phyloP scores from a whole-genome alignment of 2,797 vertebrate genomes.

The Ctenosaura bakeri region DNA sequence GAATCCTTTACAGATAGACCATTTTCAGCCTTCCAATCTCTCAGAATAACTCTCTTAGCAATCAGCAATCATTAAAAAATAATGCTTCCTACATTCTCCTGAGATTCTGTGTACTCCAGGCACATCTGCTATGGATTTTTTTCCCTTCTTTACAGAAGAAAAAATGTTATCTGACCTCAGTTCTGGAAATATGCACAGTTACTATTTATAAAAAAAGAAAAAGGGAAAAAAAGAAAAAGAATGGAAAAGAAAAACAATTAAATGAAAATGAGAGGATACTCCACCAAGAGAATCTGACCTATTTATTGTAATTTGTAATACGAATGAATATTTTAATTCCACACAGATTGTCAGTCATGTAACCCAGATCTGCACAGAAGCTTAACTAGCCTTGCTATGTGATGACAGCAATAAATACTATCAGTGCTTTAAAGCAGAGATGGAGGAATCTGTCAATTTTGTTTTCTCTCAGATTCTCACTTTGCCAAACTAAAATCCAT shows the following conservation, averaged over 20 bases:
- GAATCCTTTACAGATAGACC: conserved; percentile 10
- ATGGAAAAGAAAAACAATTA: neutral
- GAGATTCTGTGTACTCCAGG: conserved; percentile 4
- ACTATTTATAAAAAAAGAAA: conserved; percentile 10
- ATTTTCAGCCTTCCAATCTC: neutral
- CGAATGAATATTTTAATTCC: conserved; percentile 33
- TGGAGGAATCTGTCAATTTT: neutral
- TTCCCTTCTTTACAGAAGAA: conserved; percentile 2
- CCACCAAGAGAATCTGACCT: conserved; percentile 47
- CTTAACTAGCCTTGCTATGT: neutral
- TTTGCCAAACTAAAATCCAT: neutral
- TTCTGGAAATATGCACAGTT: conserved; percentile 38
- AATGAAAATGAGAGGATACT: neutral
- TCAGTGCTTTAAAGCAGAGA: neutral
- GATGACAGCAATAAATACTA: conserved; percentile 21
- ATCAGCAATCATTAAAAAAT: neutral
- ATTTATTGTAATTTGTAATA: conserved; percentile 49
- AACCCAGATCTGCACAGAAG: conserved; percentile 14
- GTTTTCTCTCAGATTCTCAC: neutral
- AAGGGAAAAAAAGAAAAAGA: too few species aligned
- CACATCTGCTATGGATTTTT: conserved; percentile 24
- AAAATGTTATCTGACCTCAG: conserved; percentile 17
- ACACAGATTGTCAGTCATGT: conserved; percentile 38
- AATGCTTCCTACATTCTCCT: neutral
- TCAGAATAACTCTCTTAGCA: conserved; percentile 19